Evolutionary conservation across 2,113 vertebrate genomes (phyloP).

Genomic region (Coturnix japonica): DNA sequence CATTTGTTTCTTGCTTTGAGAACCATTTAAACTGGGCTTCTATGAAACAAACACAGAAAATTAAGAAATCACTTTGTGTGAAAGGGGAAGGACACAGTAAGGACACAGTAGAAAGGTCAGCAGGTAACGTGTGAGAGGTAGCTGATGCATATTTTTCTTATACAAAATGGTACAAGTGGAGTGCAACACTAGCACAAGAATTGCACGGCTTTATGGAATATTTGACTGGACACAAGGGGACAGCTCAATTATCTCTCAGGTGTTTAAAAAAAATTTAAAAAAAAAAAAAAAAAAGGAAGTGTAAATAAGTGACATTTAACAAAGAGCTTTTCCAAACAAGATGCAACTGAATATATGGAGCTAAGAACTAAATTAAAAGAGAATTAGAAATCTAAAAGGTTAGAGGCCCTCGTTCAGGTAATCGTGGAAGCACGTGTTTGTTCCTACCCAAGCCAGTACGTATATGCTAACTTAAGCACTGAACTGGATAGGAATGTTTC

Average conservation of each 20-base stretch:
- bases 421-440: slow-evolving; percentile 31
- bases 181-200: slow-evolving; percentile 63
- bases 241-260: slow-evolving; percentile 85
- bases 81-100: slow-evolving; percentile 59
- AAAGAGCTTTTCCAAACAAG: slow-evolving; percentile 78
- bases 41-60: not conserved
- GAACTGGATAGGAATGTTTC: slow-evolving; percentile 43
- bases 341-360: slow-evolving; percentile 74
- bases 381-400: slow-evolving; percentile 62
- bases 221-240: slow-evolving; percentile 78
- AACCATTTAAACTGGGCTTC: slow-evolving; percentile 13
- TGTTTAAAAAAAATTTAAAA: slow-evolving; percentile 53
- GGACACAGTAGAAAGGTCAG: slow-evolving; percentile 37
- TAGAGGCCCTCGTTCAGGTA: slow-evolving; percentile 57
- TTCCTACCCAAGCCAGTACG: slow-evolving; percentile 31
- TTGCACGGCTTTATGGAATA: slow-evolving; percentile 75
- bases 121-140: slow-evolving; percentile 26
- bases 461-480: not conserved
- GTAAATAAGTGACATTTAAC: slow-evolving; percentile 83
- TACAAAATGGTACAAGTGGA: slow-evolving; percentile 34
- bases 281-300: slow-evolving; percentile 65
- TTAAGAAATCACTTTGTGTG: not conserved
- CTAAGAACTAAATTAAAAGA: slow-evolving; percentile 77
- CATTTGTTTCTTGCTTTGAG: slow-evolving; percentile 52
- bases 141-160: slow-evolving; percentile 24